Evolutionary conservation across 1,140 invertebrate genomes (phyloP), one percentile per base, ranked within the genome.

Genomic region (Drosophila orosa): DNA sequence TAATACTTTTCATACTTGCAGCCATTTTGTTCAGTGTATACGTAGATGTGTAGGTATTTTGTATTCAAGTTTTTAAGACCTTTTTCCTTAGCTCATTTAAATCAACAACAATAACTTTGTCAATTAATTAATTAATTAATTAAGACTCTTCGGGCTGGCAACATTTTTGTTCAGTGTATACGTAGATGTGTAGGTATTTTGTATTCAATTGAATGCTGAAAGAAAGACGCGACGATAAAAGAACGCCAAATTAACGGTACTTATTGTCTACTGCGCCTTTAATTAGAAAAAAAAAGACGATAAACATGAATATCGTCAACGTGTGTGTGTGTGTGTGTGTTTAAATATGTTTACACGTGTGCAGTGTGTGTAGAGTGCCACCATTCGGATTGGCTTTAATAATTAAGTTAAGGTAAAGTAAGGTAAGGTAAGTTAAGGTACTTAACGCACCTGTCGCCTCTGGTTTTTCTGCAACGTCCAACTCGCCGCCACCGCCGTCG

Each of bases 401-500:
- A 54, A 19, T 35, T n/a, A 57, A 57, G 31, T 54, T 35, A 44
- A 55, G 24, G 10, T 40, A 24, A 39, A 37, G 19, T 24, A 40
- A 58, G 33, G 39, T 31, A 50, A 54, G 19, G 44, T 37, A 22
- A 54, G 19, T 37, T 37, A 22, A 31, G 48, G 44, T 37, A 39
- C 44, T 65, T 71, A 80, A 84, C 81, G 81, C 77, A 84, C 81
- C 81, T 84, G 81, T 63, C 66, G 67, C 44, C 80, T 84, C 81
- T 84, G 81, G 63, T 77, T 84, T 81, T 74, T 81, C 79, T 69
- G 76, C 79, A 78, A 85, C 74, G 62, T 84, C 80, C 78, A 89
- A 81, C 73, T 87, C 82, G 63, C 82, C 90, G 89, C 75, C 78
- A 72, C 69, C 80, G 78, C 72, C 78, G 48, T 80, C 90, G 89